phyloP scores from a whole-genome alignment of 2,888 invertebrate genomes.

The Campoplex capitator region DNA sequence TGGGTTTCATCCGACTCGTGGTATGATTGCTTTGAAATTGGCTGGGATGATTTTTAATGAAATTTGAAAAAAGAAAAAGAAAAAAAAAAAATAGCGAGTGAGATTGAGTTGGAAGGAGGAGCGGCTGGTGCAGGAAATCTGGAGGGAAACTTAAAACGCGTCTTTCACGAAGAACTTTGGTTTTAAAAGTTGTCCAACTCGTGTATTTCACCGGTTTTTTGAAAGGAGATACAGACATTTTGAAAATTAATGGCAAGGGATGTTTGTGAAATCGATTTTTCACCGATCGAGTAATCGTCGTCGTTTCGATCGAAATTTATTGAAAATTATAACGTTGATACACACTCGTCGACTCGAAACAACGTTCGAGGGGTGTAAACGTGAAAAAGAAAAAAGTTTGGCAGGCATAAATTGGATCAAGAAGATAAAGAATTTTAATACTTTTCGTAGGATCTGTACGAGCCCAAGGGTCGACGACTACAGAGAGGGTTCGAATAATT shows the following conservation, averaged over 20 bases:
- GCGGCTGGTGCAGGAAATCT: background rate
- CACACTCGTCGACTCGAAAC: background rate
- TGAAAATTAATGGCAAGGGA: background rate
- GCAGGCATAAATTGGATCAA: background rate
- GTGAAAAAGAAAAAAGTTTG: background rate
- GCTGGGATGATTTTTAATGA: background rate
- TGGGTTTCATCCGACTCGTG: background rate
- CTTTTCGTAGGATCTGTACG: background rate
- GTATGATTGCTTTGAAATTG: background rate
- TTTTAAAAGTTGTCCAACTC: background rate
- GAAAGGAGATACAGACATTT: background rate
- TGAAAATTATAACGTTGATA: background rate
- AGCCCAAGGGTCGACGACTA: slow-evolving; percentile 4
- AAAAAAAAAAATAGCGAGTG: no score
- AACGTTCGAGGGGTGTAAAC: background rate
- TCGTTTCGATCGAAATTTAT: background rate
- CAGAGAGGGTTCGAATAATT: background rate
- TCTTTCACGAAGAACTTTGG: background rate
- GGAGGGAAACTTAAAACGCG: background rate
- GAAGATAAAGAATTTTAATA: slow-evolving; percentile 8
- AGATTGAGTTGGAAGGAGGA: background rate
- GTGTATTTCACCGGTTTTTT: background rate
- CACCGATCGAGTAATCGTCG: background rate
- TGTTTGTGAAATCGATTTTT: background rate
- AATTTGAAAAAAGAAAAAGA: background rate